Conservation (phyloP, 2,113 vertebrate genomes). For the Mus musculus region GRCm39 chr9:42615501-42616000, state of each 20-base stretch:
- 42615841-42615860: slow-evolving; percentile 3
- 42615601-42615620: not conserved
- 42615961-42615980: not conserved
- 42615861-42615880: not conserved
- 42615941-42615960: slow-evolving; percentile 26
- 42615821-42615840: slow-evolving; percentile 31
- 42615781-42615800: not conserved
- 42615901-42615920: not conserved
- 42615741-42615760: slow-evolving; percentile 19
- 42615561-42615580: not conserved
- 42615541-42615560: no score
- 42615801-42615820: slow-evolving; percentile 43
- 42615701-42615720: not conserved
- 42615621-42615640: not conserved
- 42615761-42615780: not conserved
- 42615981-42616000: not conserved
- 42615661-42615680: not conserved
- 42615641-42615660: not conserved
- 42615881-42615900: not conserved
- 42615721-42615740: not conserved
- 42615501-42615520: not conserved
- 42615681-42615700: not conserved
- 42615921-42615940: not conserved
- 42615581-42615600: not conserved
- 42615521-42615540: not conserved